Conservation (phyloP, 1,140 invertebrate genomes). For the Physella acuta region DNA sequence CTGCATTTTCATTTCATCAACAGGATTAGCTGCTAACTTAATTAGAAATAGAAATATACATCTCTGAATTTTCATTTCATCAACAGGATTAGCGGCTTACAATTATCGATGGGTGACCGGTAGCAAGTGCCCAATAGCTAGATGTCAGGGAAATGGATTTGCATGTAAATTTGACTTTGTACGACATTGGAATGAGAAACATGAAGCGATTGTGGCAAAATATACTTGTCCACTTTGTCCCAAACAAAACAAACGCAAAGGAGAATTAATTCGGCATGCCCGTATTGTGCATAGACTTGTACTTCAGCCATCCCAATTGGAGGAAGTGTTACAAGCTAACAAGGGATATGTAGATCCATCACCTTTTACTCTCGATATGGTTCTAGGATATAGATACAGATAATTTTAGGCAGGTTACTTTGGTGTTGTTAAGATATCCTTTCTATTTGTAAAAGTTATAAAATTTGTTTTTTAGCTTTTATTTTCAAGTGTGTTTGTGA, state of each 20-base stretch:
- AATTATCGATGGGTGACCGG: no score
- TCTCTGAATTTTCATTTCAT: no score
- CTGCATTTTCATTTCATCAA: no score
- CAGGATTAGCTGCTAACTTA: no score
- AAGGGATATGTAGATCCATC: slow-evolving; percentile 16
- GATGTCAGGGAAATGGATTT: slow-evolving; percentile 5
- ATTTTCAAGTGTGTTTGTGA: no score
- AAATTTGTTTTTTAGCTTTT: no score
- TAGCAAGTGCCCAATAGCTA: slow-evolving; percentile 18
- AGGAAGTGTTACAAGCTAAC: slow-evolving; percentile 6
- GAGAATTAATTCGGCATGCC: slow-evolving; percentile 2
- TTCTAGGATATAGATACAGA: no score
- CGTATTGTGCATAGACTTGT: background rate
- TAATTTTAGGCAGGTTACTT: no score
- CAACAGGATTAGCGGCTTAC: no score
- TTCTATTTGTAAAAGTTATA: no score
- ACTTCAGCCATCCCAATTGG: background rate
- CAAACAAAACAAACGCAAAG: slow-evolving; percentile 9
- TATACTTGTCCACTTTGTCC: slow-evolving; percentile 1
- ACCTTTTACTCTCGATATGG: slow-evolving; percentile 3
- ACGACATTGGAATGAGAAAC: slow-evolving; percentile 18
- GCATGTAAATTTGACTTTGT: slow-evolving; percentile 4
- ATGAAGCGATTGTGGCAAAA: background rate
- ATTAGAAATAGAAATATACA: no score
- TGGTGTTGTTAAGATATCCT: no score